A percentile compares a stretch with the other conserved stretches of the same genome.
Evolutionary conservation across 2,113 vertebrate genomes (phyloP).

Genomic region (Plectropomus leopardus): DNA sequence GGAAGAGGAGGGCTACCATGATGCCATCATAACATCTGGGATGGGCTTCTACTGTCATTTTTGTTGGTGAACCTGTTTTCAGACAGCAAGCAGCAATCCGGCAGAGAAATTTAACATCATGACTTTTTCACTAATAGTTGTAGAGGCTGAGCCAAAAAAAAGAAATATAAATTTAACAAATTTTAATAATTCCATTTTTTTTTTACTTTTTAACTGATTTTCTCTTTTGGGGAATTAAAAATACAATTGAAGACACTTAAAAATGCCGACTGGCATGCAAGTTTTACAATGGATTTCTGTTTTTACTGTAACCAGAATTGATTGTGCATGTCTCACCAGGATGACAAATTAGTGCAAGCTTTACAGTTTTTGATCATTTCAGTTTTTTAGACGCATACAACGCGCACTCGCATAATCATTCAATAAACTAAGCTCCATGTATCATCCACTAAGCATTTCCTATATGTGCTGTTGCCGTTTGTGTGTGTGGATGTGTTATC

Average conservation of each 20-base stretch:
- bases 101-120: too few species aligned
- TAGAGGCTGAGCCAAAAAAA: too few species aligned
- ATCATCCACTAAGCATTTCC: slow-evolving; percentile 11
- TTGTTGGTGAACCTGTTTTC: too few species aligned
- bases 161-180: background rate
- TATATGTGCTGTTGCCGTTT: background rate
- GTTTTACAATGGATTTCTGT: background rate
- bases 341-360: background rate
- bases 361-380: background rate
- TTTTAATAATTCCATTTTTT: background rate
- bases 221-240: background rate
- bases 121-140: too few species aligned
- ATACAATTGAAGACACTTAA: too few species aligned
- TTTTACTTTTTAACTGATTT: background rate
- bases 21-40: too few species aligned
- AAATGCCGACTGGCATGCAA: background rate
- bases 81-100: too few species aligned
- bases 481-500: slow-evolving; percentile 12
- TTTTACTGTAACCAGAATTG: background rate
- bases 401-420: slow-evolving; percentile 7
- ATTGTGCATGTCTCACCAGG: background rate
- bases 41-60: too few species aligned
- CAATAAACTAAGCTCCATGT: background rate
- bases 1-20: too few species aligned
- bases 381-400: background rate